Evolutionary conservation across 2,888 invertebrate genomes (phyloP), one percentile per base, ranked within the genome.

Genomic region (Caenorhabditis sp.): DNA sequence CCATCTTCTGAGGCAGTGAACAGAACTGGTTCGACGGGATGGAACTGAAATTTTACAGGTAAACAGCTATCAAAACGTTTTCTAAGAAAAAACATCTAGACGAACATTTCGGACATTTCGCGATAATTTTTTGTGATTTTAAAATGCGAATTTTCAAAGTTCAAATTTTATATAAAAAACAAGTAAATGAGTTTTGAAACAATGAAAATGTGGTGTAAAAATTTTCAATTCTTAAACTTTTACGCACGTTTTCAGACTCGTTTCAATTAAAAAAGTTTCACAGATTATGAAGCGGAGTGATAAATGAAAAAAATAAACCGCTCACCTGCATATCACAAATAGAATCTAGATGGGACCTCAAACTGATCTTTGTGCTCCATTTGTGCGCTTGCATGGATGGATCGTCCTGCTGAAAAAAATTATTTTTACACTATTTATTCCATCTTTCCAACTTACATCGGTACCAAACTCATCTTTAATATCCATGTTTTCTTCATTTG

Each of bases 1-100:
- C 97, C 95, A 91, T 99, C 99, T 89, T 99, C 99, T 68, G 77
- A 95, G 50, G 96, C 97, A 31, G 99, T 97, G 87, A 99, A 94
- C 71, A 99, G 91, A 69, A 97, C 79, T 0, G 87, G 85, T 63
- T 87, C 87, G 17, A 87, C 84, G 5, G 86, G 87, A 63, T 85
- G 87, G 76, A 87, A 87, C 67, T 80, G 50, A 53, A 71, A 71
- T 1, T n/a, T n/a, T n/a, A n/a, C n/a, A n/a, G n/a, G n/a, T n/a
- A n/a, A n/a, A n/a, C n/a, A n/a, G n/a, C n/a, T n/a, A n/a, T n/a
- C n/a, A n/a, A n/a, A n/a, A n/a, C n/a, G n/a, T n/a, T n/a, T n/a
- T n/a, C n/a, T n/a, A n/a, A n/a, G n/a, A n/a, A n/a, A n/a, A n/a
- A n/a, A n/a, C n/a, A n/a, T n/a, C n/a, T n/a, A n/a, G n/a, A n/a